phyloP scores from a whole-genome alignment of 2,888 invertebrate genomes.

The Ferdinandea cuprea region DNA sequence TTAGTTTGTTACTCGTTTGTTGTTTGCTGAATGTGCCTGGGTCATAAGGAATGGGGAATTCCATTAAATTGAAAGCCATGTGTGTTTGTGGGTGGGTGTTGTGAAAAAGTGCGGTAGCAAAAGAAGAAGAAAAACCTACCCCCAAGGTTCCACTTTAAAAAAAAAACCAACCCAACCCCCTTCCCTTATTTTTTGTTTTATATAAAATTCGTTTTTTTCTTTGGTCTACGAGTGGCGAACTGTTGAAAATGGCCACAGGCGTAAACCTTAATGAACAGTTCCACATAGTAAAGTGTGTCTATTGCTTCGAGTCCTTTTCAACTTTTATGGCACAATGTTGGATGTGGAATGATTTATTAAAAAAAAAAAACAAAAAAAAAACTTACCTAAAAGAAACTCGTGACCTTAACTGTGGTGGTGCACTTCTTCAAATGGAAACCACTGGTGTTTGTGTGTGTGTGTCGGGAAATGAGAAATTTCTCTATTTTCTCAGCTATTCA shows the following conservation, averaged over 20 bases:
- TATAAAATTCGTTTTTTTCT: background rate
- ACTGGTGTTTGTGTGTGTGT: background rate
- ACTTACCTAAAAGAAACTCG: conserved; percentile 22
- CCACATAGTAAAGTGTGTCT: conserved; percentile 20
- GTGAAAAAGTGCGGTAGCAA: background rate
- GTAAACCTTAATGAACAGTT: conserved; percentile 29
- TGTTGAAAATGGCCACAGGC: conserved; percentile 42
- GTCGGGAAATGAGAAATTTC: background rate
- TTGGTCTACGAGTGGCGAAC: background rate
- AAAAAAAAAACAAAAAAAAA: too few species aligned
- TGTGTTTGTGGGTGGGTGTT: background rate
- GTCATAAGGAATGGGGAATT: conserved; percentile 42
- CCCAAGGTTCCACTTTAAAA: conserved; percentile 8
- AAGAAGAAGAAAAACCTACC: background rate
- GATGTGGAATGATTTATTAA: conserved; percentile 12
- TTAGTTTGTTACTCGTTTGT: conserved; percentile 42
- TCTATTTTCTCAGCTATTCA: conserved; percentile 11
- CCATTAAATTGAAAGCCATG: conserved; percentile 28
- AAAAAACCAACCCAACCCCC: too few species aligned
- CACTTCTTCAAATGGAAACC: too few species aligned
- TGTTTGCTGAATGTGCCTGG: conserved; percentile 24
- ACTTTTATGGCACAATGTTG: background rate
- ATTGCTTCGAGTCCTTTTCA: conserved; percentile 17
- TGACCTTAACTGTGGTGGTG: conserved; percentile 38
- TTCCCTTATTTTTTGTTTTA: conserved; percentile 1